Evolutionary conservation across 2,888 invertebrate genomes (phyloP).

Genomic region (Laothoe populi): DNA sequence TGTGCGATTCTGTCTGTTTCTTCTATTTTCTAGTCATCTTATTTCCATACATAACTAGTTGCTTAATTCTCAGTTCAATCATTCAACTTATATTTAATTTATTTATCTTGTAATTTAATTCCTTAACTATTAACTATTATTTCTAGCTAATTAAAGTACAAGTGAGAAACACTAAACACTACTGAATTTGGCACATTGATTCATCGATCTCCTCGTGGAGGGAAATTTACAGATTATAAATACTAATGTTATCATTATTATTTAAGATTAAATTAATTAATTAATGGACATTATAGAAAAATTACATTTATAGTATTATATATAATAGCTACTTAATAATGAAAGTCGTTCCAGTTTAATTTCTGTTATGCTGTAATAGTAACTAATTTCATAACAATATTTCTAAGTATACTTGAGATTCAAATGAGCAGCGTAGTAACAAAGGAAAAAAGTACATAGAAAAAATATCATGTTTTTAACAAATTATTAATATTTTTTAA

Average conservation of each 20-base stretch:
- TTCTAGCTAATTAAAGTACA: neutral
- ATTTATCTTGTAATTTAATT: neutral
- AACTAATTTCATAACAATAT: too few relatives aligned
- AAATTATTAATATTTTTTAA: too few relatives aligned
- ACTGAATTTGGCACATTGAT: conserved; percentile 65
- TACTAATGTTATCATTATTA: neutral
- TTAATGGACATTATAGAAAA: conserved; percentile 1
- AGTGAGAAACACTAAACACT: conserved; percentile 32
- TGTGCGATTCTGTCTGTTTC: too few relatives aligned
- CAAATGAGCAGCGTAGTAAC: neutral
- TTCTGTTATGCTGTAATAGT: too few relatives aligned
- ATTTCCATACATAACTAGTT: too few relatives aligned
- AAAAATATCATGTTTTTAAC: too few relatives aligned
- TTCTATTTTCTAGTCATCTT: too few relatives aligned
- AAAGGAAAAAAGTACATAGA: neutral
- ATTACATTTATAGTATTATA: neutral
- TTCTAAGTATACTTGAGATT: neutral
- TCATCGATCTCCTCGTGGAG: conserved; percentile 49
- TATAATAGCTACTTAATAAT: neutral
- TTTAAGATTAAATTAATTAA: neutral
- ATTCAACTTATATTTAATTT: neutral
- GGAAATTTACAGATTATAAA: conserved; percentile 8
- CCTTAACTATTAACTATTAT: neutral
- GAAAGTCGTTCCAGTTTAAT: too few relatives aligned
- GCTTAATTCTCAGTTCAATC: too few relatives aligned